These are phyloP conservation scores for Nothura maculosa DNA, from an alignment of 2,797 vertebrate genomes.

Conservation along the genomic window DNA sequence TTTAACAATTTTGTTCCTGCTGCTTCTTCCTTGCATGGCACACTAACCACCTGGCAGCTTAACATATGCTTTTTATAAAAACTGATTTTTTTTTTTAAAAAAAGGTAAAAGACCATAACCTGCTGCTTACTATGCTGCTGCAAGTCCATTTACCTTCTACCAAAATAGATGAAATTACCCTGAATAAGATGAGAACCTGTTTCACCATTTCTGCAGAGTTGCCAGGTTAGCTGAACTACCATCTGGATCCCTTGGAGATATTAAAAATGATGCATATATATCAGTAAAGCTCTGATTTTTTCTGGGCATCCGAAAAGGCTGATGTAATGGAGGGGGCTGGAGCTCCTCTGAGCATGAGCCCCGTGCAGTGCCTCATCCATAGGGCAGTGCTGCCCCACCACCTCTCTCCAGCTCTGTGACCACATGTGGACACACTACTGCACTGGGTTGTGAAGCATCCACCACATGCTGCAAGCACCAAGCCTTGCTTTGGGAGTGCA, in stretches of 20 bases:
- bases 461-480: neutral
- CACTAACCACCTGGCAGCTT: neutral
- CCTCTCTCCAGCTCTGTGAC: neutral
- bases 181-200: neutral
- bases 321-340: neutral
- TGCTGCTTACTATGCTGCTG: neutral
- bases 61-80: constrained; percentile 2
- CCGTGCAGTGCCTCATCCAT: neutral
- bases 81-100: neutral
- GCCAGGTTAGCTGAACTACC: neutral
- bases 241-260: neutral
- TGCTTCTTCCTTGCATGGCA: neutral
- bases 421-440: neutral
- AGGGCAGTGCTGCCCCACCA: neutral
- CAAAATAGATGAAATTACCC: neutral
- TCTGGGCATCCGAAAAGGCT: neutral
- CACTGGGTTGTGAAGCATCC: neutral
- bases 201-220: neutral
- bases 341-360: neutral
- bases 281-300: neutral
- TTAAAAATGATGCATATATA: neutral
- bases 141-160: neutral
- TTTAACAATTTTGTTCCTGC: neutral
- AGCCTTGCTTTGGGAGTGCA: neutral
- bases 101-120: neutral